Percentiles rank a stretch among this genome's conserved stretches.
phyloP scores from a whole-genome alignment of 2,113 vertebrate genomes.

The Oophaga pumilio region DNA sequence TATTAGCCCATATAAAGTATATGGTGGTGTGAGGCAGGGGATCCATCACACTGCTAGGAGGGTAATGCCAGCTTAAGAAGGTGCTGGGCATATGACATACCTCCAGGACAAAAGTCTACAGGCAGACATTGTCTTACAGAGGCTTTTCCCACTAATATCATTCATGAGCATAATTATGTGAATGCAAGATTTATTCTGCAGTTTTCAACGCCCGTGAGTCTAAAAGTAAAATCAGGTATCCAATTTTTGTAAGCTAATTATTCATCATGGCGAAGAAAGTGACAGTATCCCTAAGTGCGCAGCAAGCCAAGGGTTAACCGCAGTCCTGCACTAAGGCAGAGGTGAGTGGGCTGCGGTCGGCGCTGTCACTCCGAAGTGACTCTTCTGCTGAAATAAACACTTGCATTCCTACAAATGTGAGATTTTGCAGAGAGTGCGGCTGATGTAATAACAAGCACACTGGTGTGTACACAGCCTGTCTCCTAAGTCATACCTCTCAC shows the following conservation, averaged over 20 bases:
- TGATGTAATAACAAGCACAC: background rate
- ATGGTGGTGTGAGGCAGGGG: constrained; percentile 67
- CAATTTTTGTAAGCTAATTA: background rate
- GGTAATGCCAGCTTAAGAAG: background rate
- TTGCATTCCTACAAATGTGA: background rate
- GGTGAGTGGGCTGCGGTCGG: background rate
- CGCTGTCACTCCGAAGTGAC: constrained; percentile 7
- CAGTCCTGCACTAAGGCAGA: background rate
- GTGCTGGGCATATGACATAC: constrained; percentile 1
- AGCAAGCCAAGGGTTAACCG: background rate
- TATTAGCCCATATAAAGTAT: constrained; percentile 84
- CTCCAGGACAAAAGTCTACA: constrained; percentile 6
- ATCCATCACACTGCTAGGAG: background rate
- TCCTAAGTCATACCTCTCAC: background rate
- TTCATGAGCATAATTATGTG: background rate
- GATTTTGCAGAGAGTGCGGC: constrained; percentile 11
- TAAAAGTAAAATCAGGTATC: background rate
- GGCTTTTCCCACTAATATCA: background rate
- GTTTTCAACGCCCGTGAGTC: background rate
- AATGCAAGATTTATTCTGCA: background rate
- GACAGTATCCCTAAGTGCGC: background rate
- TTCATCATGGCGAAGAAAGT: background rate
- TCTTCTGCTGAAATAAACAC: background rate
- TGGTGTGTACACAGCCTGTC: constrained; percentile 1
- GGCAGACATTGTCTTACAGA: background rate